Evolutionary conservation across 2,797 vertebrate genomes (phyloP).

Genomic region (Enteromius fasciolatus): DNA sequence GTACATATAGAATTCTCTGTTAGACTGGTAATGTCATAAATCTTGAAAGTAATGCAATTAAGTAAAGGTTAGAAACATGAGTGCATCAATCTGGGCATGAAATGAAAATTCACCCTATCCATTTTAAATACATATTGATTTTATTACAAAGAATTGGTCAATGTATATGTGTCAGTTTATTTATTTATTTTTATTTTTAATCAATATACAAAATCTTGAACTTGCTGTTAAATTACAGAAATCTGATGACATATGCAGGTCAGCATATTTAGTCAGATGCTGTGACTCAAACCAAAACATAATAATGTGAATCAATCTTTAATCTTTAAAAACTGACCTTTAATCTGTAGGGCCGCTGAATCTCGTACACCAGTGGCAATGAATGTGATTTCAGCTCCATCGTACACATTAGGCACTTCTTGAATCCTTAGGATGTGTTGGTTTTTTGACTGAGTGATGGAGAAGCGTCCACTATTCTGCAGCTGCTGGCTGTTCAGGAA

Average conservation of each 20-base stretch:
- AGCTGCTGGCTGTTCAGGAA: slow-evolving; percentile 84
- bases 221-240: neutral
- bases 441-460: slow-evolving; percentile 68
- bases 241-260: neutral
- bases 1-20: neutral
- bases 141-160: neutral
- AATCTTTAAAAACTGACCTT: slow-evolving; percentile 72
- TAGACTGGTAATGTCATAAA: slow-evolving; percentile 1
- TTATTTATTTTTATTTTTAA: neutral
- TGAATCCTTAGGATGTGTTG: slow-evolving; percentile 80
- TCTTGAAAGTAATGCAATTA: neutral
- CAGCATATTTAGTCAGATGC: neutral
- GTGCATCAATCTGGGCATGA: neutral
- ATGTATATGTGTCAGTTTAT: neutral
- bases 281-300: neutral
- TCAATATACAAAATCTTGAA: neutral
- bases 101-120: neutral
- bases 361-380: slow-evolving; percentile 82
- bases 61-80: neutral
- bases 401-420: slow-evolving; percentile 67
- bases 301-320: neutral
- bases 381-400: slow-evolving; percentile 83
- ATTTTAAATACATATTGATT: neutral
- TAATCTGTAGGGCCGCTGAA: slow-evolving; percentile 81
- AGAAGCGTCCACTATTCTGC: slow-evolving; percentile 67